Evolutionary conservation across 2,888 invertebrate species (phyloP).

Genomic region (Tenodera sinensis): DNA sequence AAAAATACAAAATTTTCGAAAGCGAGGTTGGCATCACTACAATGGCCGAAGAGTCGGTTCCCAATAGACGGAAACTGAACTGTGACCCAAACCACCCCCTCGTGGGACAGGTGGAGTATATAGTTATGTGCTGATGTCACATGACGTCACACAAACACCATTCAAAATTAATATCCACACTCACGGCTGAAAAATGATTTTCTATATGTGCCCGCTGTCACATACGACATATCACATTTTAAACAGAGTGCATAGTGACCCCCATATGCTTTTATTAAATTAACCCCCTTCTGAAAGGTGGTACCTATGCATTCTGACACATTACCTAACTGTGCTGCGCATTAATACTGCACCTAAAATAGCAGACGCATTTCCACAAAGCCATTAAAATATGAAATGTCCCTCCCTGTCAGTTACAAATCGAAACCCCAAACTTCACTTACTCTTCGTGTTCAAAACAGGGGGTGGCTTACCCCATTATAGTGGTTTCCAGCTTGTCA

Average conservation of each 20-base stretch:
- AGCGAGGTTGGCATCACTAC: not conserved
- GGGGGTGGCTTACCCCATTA: not conserved
- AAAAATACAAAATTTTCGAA: not conserved
- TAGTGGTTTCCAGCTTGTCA: not conserved
- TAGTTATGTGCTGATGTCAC: not conserved
- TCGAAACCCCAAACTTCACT: not conserved
- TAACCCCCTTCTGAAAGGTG: not conserved
- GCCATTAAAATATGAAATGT: conserved; percentile 11
- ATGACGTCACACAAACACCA: not conserved
- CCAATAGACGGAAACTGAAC: not conserved
- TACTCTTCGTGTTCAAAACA: not conserved
- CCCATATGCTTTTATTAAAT: not conserved
- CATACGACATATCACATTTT: not conserved
- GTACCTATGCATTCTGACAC: not conserved
- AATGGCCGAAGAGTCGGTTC: not conserved
- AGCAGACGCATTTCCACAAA: not conserved
- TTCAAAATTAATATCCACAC: not conserved
- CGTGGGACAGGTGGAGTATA: not conserved
- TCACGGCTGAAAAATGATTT: not conserved
- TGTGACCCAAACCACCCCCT: not conserved
- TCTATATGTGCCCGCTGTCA: not conserved
- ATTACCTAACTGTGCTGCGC: not conserved
- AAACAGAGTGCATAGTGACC: not conserved
- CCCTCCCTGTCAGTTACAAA: not conserved
- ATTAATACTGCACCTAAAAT: not conserved